phyloP scores from a whole-genome alignment of 2,113 vertebrate species.

The Bubo scandiacus region DNA sequence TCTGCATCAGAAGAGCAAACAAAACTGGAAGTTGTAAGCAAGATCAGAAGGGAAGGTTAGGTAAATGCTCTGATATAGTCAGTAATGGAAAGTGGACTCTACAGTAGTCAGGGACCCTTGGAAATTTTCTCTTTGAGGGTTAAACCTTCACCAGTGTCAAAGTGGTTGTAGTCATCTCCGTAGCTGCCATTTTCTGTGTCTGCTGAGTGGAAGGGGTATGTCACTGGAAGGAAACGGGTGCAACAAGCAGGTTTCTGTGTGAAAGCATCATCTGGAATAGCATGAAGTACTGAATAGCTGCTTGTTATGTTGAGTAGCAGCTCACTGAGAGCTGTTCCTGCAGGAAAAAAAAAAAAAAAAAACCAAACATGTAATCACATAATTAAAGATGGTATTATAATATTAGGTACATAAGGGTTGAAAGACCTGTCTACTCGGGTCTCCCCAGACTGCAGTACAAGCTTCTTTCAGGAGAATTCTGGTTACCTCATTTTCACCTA shows the following conservation, averaged over 20 bases:
- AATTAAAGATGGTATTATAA: not conserved
- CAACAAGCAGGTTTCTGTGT: not conserved
- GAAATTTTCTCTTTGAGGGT: not conserved
- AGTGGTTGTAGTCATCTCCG: not conserved
- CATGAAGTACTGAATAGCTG: not conserved
- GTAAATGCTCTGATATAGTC: not conserved
- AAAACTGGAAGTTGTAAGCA: not conserved
- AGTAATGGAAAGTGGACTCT: not conserved
- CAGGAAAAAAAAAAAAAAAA: not conserved
- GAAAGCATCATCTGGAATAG: not conserved
- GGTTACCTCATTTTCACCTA: not conserved
- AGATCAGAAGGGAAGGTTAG: not conserved
- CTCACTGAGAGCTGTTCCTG: not conserved
- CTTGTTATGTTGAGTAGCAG: not conserved
- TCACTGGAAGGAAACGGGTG: not conserved
- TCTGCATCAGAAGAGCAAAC: not conserved
- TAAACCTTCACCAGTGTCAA: not conserved
- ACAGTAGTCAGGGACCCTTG: not conserved
- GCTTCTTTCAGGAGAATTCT: not conserved
- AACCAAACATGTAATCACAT: not conserved
- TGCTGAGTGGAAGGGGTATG: not conserved
- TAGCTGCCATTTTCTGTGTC: not conserved
- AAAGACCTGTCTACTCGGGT: not conserved
- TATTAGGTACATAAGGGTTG: not conserved
- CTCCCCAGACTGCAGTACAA: not conserved